A percentile compares a stretch with the other conserved stretches of the same genome.
Conservation (phyloP, 2,888 invertebrate genomes). For the Plusia festucae region DNA sequence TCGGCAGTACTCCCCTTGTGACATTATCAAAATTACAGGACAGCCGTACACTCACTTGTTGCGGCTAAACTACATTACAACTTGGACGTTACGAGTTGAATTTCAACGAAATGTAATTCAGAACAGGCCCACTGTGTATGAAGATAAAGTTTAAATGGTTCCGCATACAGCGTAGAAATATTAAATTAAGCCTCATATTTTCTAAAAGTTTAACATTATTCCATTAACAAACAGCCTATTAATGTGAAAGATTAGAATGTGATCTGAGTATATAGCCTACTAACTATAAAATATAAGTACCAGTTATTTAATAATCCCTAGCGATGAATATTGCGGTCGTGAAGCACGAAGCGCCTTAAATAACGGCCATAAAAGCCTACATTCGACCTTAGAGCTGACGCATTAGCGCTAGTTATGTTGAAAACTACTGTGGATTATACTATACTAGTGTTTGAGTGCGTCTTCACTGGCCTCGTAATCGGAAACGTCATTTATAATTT, state of each 20-base stretch:
- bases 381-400: conserved; percentile 51
- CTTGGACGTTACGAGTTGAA: conserved; percentile 52
- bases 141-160: conserved; percentile 36
- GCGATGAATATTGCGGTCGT: conserved; percentile 55
- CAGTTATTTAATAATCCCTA: conserved; percentile 49
- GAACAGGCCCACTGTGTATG: conserved; percentile 11
- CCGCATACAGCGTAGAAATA: conserved; percentile 25
- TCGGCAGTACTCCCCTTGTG: conserved; percentile 62
- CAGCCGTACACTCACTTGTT: conserved; percentile 63
- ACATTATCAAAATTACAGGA: conserved; percentile 80
- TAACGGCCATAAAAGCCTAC: conserved; percentile 56
- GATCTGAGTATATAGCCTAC: conserved; percentile 20
- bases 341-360: conserved; percentile 58
- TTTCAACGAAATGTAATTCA: conserved; percentile 55
- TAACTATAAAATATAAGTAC: conserved; percentile 48
- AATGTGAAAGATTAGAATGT: conserved; percentile 22
- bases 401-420: conserved; percentile 42
- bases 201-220: conserved; percentile 21
- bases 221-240: conserved; percentile 41
- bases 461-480: background rate
- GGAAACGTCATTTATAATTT: background rate
- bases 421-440: conserved; percentile 37
- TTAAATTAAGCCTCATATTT: conserved; percentile 25
- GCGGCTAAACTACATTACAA: conserved; percentile 55
- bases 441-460: conserved; percentile 13